Conservation (phyloP, 1,140 invertebrate genomes). For the Heliconius himera region DNA sequence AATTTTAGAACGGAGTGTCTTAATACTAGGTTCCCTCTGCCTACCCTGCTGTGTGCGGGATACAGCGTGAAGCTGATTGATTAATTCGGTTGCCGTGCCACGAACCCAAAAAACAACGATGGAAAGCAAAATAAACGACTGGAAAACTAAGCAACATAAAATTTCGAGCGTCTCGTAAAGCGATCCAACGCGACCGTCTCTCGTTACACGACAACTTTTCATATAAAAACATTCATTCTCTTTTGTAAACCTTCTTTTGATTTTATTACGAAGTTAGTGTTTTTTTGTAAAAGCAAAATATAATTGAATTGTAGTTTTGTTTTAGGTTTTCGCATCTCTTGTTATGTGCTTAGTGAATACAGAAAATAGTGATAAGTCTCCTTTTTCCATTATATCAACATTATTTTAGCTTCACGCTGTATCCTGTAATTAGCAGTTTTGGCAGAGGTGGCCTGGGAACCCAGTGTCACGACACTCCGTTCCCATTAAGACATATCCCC, state of each 20-base stretch:
- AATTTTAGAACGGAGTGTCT: no score
- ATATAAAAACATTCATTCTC: not conserved
- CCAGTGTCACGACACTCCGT: no score
- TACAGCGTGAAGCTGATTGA: no score
- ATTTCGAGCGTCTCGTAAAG: not conserved
- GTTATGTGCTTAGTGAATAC: no score
- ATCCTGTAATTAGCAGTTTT: no score
- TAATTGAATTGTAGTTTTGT: not conserved
- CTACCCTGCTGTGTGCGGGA: no score
- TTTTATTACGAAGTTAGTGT: not conserved
- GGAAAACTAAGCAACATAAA: not conserved
- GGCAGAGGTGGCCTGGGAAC: no score
- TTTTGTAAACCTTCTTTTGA: not conserved
- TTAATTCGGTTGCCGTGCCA: not conserved
- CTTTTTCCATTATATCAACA: not conserved
- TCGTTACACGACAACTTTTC: not conserved
- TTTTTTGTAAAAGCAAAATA: not conserved
- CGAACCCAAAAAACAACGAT: not conserved
- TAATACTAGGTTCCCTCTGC: no score
- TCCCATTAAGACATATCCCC: no score
- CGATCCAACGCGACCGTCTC: not conserved
- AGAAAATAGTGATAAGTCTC: not conserved
- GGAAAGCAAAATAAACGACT: not conserved
- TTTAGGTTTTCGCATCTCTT: not conserved
- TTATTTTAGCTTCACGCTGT: no score